Evolutionary conservation across 2,888 invertebrate genomes (phyloP).

Genomic region (Machimus rusticus): DNA sequence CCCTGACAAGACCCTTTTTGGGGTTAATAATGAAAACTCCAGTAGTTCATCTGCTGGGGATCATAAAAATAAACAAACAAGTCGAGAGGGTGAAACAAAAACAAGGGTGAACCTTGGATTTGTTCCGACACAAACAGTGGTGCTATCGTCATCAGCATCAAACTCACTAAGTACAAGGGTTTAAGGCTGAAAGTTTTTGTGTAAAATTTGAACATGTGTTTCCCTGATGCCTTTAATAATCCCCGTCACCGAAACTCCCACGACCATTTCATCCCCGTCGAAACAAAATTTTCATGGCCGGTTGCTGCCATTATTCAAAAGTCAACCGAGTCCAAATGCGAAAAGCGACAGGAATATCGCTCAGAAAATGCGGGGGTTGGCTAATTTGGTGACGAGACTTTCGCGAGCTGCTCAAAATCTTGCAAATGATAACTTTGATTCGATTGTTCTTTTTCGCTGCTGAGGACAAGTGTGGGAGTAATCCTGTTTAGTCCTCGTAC

Average conservation of each 20-base stretch:
- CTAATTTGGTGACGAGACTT: not conserved
- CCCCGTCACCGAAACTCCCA: not conserved
- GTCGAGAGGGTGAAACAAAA: not conserved
- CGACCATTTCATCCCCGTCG: not conserved
- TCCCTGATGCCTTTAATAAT: constrained; percentile 2
- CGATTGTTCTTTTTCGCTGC: not conserved
- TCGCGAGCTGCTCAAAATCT: not conserved
- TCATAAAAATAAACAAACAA: constrained; percentile 20
- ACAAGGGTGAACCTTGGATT: not conserved
- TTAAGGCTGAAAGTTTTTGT: constrained; percentile 27
- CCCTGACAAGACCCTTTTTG: constrained; percentile 3
- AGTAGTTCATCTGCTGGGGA: constrained; percentile 22
- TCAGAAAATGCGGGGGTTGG: not conserved
- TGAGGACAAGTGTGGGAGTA: not conserved
- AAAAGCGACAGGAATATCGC: not conserved
- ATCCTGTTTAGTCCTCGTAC: not conserved
- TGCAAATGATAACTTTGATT: not conserved
- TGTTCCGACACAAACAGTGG: constrained; percentile 18
- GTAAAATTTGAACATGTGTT: constrained; percentile 44
- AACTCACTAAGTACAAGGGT: not conserved
- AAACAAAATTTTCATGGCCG: constrained; percentile 16
- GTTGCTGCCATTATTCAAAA: not conserved
- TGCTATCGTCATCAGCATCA: not conserved
- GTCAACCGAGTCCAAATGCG: not conserved
- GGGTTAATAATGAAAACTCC: constrained; percentile 28